Evolutionary conservation across 2,797 vertebrate genomes (phyloP), one percentile per base, ranked within the genome.

Genomic region (Danionella dracula): DNA sequence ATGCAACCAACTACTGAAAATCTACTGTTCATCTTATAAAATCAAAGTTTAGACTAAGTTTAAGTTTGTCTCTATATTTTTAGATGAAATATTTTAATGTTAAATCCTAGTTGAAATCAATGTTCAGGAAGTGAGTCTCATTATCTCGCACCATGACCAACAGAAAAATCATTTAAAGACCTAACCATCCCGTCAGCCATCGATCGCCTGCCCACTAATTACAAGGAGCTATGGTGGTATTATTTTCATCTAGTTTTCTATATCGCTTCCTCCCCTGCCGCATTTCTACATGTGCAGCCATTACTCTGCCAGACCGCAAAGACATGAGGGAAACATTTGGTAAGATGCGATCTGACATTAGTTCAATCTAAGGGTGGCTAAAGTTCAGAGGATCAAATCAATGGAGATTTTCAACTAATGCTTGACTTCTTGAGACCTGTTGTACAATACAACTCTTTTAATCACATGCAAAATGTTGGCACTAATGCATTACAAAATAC

Each of bases 151-250:
- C 11, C 27, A 4, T 5, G 16, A 45, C 19, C 34, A 48, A 35
- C 17, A 71, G 46, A 60, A 58, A 69, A 53, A 56, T 37, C 37
- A 10, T 57, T 75, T 46, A 75, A 77, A 82, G 81, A 80, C 82
- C 79, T 81, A 76, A 82, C 74, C 73, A 83, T 85, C 76, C 82
- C 79, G 74, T 73, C 51, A 50, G 67, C 61, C 79, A 88, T 89
- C 71, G 84, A 89, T 87, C 87, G 77, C 79, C 82, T 85, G 83
- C 79, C 80, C 76, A 81, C 83, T 87, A 87, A 90, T 88, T 88
- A 85, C 82, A 75, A 74, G 84, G 82, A 88, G 87, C 79, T 75
- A 71, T 77, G 68, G 67, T 76, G 66, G 46, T 83, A 83, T 88
- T 84, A 80, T 82, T 89, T 89, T 86, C 84, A 81, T 79, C 73